A percentile compares a stretch with the other conserved stretches of the same genome.
Evolutionary conservation across 2,888 invertebrate species (phyloP).

Genomic region (Chelonus formosanus): DNA sequence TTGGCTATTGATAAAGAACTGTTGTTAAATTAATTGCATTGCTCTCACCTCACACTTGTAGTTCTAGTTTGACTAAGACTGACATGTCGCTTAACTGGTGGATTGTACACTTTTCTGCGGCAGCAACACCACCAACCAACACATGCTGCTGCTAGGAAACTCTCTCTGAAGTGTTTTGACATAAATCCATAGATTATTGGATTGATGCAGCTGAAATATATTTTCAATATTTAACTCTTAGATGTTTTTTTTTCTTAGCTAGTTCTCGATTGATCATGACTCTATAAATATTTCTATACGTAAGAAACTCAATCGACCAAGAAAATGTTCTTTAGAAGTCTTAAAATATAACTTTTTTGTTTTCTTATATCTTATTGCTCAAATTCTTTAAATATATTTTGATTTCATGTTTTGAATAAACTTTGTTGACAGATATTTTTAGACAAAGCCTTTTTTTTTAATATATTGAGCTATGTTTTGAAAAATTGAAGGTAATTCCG

Average conservation of each 20-base stretch:
- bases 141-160: conserved; percentile 68
- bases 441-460: too few relatives aligned
- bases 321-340: too few relatives aligned
- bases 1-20: not conserved
- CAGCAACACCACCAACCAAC: conserved; percentile 60
- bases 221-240: not conserved
- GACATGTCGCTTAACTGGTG: conserved; percentile 57
- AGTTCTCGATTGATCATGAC: too few relatives aligned
- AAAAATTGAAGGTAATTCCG: too few relatives aligned
- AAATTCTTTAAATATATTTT: too few relatives aligned
- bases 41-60: conserved; percentile 59
- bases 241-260: not conserved
- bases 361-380: too few relatives aligned
- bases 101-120: conserved; percentile 49
- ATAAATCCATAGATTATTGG: conserved; percentile 80
- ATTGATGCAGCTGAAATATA: conserved; percentile 71
- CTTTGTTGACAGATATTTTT: too few relatives aligned
- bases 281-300: not conserved
- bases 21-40: conserved; percentile 16
- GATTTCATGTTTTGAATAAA: too few relatives aligned
- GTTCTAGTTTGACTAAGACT: conserved; percentile 64
- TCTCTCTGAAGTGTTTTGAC: conserved; percentile 75
- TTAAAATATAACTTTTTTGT: too few relatives aligned
- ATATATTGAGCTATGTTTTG: not conserved
- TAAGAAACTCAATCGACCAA: too few relatives aligned